Conservation (phyloP, 2,888 invertebrate species). For the Trichogramma dendrolimi region DNA sequence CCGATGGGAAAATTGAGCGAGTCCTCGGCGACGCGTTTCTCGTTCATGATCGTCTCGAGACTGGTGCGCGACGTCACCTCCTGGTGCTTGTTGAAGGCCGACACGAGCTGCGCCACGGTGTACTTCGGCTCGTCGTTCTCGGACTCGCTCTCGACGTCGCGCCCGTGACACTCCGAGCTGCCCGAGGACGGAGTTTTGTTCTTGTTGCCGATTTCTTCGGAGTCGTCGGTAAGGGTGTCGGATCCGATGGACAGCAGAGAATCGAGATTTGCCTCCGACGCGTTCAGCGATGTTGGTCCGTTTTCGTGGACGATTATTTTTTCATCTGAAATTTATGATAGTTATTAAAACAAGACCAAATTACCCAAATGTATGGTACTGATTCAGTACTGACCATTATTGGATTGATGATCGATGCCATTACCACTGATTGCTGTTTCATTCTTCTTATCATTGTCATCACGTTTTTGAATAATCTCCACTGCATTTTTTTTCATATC, state of each 20-base stretch:
- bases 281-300: too few species aligned
- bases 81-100: slow-evolving; percentile 54
- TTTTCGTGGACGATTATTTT: too few species aligned
- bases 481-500: too few species aligned
- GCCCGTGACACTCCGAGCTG: slow-evolving; percentile 46
- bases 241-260: slow-evolving; percentile 49
- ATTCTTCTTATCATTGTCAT: too few species aligned
- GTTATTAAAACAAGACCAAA: too few species aligned
- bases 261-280: slow-evolving; percentile 45
- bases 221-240: slow-evolving; percentile 49
- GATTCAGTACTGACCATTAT: too few species aligned
- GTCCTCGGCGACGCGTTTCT: slow-evolving; percentile 42
- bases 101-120: slow-evolving; percentile 53
- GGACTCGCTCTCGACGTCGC: slow-evolving; percentile 47
- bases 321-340: background rate
- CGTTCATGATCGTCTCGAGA: slow-evolving; percentile 52
- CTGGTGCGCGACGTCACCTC: slow-evolving; percentile 52
- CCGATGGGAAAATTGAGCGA: slow-evolving; percentile 51
- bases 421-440: too few species aligned
- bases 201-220: slow-evolving; percentile 39
- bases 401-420: too few species aligned
- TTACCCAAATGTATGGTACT: too few species aligned
- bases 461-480: too few species aligned
- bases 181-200: slow-evolving; percentile 41
- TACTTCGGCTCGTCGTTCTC: slow-evolving; percentile 53